Conservation (phyloP, 2,113 vertebrate species). For the Petromus typicus region DNA sequence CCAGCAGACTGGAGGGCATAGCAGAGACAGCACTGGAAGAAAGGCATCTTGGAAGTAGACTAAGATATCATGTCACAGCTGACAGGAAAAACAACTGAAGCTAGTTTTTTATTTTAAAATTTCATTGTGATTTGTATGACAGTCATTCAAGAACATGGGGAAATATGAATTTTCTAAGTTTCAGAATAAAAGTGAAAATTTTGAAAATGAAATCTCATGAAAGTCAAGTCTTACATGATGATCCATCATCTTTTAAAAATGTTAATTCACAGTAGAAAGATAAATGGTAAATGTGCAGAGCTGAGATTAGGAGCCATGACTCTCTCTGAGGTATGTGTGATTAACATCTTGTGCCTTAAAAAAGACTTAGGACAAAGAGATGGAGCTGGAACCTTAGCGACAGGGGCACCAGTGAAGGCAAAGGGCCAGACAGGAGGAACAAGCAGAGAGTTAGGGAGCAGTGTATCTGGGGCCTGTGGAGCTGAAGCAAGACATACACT, state of each 20-base stretch:
- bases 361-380: not conserved
- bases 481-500: not conserved
- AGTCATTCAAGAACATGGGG: not conserved
- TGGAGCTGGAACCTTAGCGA: not conserved
- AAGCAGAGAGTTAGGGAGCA: not conserved
- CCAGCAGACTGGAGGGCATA: not conserved
- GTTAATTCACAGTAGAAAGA: not conserved
- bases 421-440: not conserved
- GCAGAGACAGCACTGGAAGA: not conserved
- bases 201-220: constrained; percentile 5
- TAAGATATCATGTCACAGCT: not conserved
- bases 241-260: not conserved
- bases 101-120: constrained; percentile 15
- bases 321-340: too few species aligned
- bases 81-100: not conserved
- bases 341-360: not conserved
- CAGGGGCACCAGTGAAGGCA: not conserved
- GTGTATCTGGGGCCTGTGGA: not conserved
- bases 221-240: not conserved
- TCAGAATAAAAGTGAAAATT: not conserved
- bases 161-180: not conserved
- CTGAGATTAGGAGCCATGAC: not conserved
- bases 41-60: not conserved
- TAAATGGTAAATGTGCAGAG: not conserved
- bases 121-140: not conserved